Evolutionary conservation across 2,797 vertebrate species (phyloP), one percentile per base, ranked within the genome.

Genomic region (Rhinella marina): DNA sequence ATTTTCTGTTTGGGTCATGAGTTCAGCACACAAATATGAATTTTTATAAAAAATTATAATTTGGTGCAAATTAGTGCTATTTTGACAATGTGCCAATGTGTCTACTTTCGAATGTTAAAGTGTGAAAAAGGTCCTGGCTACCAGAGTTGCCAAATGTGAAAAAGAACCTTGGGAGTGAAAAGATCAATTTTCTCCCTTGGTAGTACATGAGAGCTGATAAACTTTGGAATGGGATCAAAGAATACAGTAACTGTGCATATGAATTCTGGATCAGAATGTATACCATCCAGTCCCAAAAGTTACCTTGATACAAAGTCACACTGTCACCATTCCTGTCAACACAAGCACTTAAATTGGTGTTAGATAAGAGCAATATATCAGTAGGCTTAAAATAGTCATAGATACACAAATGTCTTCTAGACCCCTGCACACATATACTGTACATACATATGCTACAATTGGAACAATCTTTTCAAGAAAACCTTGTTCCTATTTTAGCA

Each of bases 241-340:
- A 50, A 50, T 23, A 23, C 72, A 75, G 32, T 50, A 32, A 70
- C 32, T 29, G 14, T 68, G 25, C 29, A 17, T 32, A 1, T 7
- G 66, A 29, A 29, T 75, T 50, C 2, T 50, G 4, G 3, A 50
- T 11, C 70, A 73, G 19, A 23, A 50, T n/a, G 19, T 50, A 50
- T 75, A 75, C 19, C 41, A 48, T 50, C 23, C 48, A 76, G 1
- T 52, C 2, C 48, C 6, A 52, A 76, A 75, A 50, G 72, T 50
- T 75, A 50, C 21, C 5, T 50, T 52, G 48, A 52, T 52, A 54
- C 11, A 16, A 76, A 76, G 73, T n/a, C 48, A 76, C 48, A n/a
- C 23, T 76, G 73, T 52, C 23, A 48, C 52, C 23, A 25, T 76
- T 76, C 48, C 73, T 76, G 73, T 76, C 73, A 52, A 23, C 73